A percentile compares a stretch with the other conserved stretches of the same genome.
phyloP scores from a whole-genome alignment of 2,797 vertebrate genomes.

The Cynopterus sphinx region DNA sequence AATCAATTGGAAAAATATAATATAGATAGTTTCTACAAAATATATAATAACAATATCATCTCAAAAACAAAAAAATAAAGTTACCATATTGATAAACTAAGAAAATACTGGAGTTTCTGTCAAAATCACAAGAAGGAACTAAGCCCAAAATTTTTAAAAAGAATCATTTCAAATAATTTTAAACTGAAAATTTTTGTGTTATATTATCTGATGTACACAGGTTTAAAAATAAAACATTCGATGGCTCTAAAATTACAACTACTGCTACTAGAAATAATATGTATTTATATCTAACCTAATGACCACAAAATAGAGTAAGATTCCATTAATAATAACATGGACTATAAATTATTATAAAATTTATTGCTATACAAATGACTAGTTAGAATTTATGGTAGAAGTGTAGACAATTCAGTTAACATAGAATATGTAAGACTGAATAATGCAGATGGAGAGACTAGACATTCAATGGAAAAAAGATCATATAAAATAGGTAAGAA shows the following conservation, averaged over 20 bases:
- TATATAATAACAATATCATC: background rate
- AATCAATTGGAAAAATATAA: background rate
- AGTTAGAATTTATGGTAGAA: background rate
- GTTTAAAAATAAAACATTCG: background rate
- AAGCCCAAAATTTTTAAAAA: background rate
- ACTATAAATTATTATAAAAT: background rate
- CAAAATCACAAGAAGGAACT: background rate
- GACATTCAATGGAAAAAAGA: background rate
- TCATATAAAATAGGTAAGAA: background rate
- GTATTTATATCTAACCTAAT: background rate
- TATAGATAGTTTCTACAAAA: background rate
- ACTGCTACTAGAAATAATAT: background rate
- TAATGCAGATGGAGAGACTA: background rate
- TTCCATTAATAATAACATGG: background rate
- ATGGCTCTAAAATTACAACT: background rate
- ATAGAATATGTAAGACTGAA: background rate
- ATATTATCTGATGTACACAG: background rate
- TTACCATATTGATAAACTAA: background rate
- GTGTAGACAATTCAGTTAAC: background rate
- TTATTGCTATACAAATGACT: background rate
- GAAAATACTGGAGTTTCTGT: background rate
- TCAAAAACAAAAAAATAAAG: conserved; percentile 13
- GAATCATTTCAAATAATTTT: background rate
- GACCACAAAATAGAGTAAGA: background rate
- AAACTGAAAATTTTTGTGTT: background rate